Evolutionary conservation across 2,113 vertebrate genomes (phyloP), one percentile per base, ranked within the genome.

Genomic region (Ariopsis seemanni): DNA sequence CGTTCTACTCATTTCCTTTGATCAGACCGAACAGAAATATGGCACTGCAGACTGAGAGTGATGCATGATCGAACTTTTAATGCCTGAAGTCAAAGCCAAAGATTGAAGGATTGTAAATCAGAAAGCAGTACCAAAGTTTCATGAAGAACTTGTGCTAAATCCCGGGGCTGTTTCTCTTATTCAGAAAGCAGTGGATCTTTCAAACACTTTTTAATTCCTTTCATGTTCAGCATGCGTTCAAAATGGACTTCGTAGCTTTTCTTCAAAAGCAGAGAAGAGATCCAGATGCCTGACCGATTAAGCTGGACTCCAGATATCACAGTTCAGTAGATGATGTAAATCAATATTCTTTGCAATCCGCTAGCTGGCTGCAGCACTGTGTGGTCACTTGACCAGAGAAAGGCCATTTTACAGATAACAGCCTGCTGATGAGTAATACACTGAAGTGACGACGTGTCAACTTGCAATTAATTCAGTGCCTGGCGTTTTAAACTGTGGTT

Each of bases 81-180:
- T 74, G 48, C 53, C 48, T 82, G 88, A 18, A 58, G 17, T 34
- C 50, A 57, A 58, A 82, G 57, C 7, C 22, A 34, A 30, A 30
- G 74, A 80, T 71, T 78, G 58, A 34, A 30, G 22, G 74, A 80
- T 71, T 78, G 58, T 67, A 80, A 82, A 85, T 82, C 75, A 77
- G 18, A 63, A 48, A 77, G 62, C 30, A 87, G 5, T 48, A 42
- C 15, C 69, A 74, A 74, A 22, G 53, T 81, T 48, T 81, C 42
- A 22, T 50, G 18, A 25, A 12, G 42, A 75, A 75, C 42, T 58
- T 50, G 53, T 50, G 18, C 69, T 77, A 62, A 60, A 74, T 85
- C 42, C 25, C 0, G 20, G 8, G 55, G 71, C 4, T 55, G 78
- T 11, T 53, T 88, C 83, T 12, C 14, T 74, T 85, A 78, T 81